Conservation (phyloP, 2,113 vertebrate species). For the Seriola aureovittata region DNA sequence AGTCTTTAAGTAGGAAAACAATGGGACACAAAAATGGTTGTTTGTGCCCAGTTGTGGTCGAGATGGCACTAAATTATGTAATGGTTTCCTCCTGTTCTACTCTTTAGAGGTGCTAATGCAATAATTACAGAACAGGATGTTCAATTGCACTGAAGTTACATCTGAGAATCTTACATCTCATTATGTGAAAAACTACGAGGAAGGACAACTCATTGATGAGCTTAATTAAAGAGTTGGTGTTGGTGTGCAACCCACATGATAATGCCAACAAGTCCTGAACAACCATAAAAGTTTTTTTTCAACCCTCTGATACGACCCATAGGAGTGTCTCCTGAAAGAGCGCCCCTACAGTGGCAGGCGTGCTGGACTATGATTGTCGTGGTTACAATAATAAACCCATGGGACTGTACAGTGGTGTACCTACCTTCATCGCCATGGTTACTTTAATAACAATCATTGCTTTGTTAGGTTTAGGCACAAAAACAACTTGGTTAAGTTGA, state of each 20-base stretch:
- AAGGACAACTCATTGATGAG: neutral
- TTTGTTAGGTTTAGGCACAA: too few relatives aligned
- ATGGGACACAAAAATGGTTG: neutral
- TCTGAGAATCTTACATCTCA: neutral
- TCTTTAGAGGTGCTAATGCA: conserved; percentile 15
- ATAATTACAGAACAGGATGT: neutral
- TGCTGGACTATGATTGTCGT: too few relatives aligned
- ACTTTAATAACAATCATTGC: too few relatives aligned
- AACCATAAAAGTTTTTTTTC: too few relatives aligned
- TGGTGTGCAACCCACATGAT: neutral
- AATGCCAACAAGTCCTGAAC: neutral
- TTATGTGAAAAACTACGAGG: neutral
- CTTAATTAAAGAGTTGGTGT: neutral
- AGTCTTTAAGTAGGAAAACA: conserved; percentile 16
- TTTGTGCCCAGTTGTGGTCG: conserved; percentile 8
- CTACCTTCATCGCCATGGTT: too few relatives aligned
- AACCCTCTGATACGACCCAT: too few relatives aligned
- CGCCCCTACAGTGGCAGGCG: too few relatives aligned
- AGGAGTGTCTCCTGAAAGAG: too few relatives aligned
- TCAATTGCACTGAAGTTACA: neutral
- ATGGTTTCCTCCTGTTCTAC: conserved; percentile 7
- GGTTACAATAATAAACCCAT: too few relatives aligned
- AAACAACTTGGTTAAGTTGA: too few relatives aligned
- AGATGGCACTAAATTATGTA: conserved; percentile 26
- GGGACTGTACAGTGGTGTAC: too few relatives aligned